phyloP scores from a whole-genome alignment of 2,888 invertebrate genomes.

The Litoditis marina region DNA sequence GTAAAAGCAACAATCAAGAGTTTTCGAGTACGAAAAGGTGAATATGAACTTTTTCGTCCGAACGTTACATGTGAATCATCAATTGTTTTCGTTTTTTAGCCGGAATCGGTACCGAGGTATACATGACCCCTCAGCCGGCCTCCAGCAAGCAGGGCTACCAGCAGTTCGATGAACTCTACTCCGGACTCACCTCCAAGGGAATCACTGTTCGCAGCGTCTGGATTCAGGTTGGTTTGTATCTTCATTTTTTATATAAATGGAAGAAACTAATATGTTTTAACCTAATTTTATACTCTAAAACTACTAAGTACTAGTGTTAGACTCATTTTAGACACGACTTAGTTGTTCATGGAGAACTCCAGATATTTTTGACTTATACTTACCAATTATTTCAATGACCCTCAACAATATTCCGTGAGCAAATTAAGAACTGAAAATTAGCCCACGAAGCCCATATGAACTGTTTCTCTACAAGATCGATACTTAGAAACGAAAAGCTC shows the following conservation, averaged over 20 bases:
- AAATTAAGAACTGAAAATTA: no score
- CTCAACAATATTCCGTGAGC: no score
- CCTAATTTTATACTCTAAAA: not conserved
- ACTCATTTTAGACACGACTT: not conserved
- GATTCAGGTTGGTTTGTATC: slow-evolving; percentile 34
- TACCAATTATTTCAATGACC: no score
- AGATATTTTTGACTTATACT: no score
- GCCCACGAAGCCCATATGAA: no score
- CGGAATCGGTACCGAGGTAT: slow-evolving; percentile 39
- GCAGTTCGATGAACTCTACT: slow-evolving; percentile 41
- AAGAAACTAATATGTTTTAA: not conserved
- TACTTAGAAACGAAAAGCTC: no score
- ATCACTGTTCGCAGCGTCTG: slow-evolving; percentile 39
- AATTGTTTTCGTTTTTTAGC: slow-evolving; percentile 30
- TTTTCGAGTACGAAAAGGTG: no score
- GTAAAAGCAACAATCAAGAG: no score
- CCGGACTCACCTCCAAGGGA: slow-evolving; percentile 31
- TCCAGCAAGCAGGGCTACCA: slow-evolving; percentile 30
- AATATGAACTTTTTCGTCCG: not conserved
- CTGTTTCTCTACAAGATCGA: no score
- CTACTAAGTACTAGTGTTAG: not conserved
- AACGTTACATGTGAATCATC: not conserved
- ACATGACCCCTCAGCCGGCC: slow-evolving; percentile 42
- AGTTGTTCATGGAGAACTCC: no score
- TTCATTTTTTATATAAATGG: no score